phyloP scores from a whole-genome alignment of 2,888 invertebrate genomes.

The Hesperia comma region DNA sequence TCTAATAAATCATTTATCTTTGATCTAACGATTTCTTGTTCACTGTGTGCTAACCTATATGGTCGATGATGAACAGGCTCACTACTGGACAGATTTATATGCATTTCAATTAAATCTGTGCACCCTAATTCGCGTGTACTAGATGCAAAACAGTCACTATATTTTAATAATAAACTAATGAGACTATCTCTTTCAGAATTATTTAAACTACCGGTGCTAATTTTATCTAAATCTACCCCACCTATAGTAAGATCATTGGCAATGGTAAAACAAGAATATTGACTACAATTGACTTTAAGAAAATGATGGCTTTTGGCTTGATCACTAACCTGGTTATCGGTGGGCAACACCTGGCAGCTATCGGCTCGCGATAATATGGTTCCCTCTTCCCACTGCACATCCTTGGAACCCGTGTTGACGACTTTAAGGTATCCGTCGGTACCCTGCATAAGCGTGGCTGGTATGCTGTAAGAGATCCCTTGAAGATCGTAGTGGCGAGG shows the following conservation, averaged over 20 bases:
- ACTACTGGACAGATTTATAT: background rate
- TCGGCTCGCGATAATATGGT: conserved; percentile 35
- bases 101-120: background rate
- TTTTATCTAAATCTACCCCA: background rate
- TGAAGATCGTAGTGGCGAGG: conserved; percentile 43
- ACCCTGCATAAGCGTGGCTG: conserved; percentile 45
- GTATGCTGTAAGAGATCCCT: conserved; percentile 43
- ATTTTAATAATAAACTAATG: background rate
- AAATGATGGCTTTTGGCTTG: background rate
- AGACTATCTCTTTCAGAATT: background rate
- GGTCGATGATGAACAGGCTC: background rate
- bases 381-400: conserved; percentile 36
- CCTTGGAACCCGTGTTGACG: conserved; percentile 39
- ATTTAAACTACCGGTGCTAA: background rate
- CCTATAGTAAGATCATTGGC: background rate
- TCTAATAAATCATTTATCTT: conserved; percentile 42
- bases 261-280: background rate
- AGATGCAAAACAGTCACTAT: background rate
- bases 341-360: conserved; percentile 23
- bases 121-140: background rate
- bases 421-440: conserved; percentile 44
- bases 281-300: background rate
- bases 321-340: background rate
- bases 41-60: conserved; percentile 31
- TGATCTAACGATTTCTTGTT: conserved; percentile 39